Evolutionary conservation across 2,113 vertebrate species (phyloP), one percentile per base, ranked within the genome.

Genomic region (Glaucomys volans): DNA sequence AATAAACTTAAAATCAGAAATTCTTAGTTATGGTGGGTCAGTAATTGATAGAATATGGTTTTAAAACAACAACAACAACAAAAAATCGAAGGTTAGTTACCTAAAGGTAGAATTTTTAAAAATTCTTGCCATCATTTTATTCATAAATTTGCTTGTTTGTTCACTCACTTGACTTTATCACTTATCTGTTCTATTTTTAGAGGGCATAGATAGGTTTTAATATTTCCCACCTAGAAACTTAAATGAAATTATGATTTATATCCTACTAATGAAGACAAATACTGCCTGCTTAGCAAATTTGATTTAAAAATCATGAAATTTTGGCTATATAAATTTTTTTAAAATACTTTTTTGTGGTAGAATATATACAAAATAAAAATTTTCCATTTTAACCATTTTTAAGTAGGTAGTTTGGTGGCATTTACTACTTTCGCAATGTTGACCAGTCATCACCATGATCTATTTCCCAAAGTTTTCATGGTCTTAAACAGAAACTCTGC

Each of bases 401-500:
- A 71, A 92, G 2, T 62, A 4, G 69, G 14, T 7, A 59, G 4
- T 77, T 67, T 30, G 80, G 22, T 90, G 66, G 24, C 50, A 69
- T 80, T 75, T 66, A 42, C 54, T 83, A 37, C 2, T 84, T 57
- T 84, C 16, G 32, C 26, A 64, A 0, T 72, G 47, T 32, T 84
- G 1, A 91, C 6, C 13, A 77, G 20, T 57, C 18, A 24, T n/a
- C 4, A 30, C 10, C 8, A 64, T 16, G 57, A 4, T 47, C 16
- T 50, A n/a, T 80, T 94, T 92, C 32, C 71, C 92, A 75, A 92
- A 86, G 14, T 71, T 88, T 90, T 93, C 93, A 47, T 42, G 26
- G 20, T 9, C 17, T 16, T 42, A 52, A 66, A 28, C 9, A 86
- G 66, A 95, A 94, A 59, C 30, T 37, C 6, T 81, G 28, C 67